Conservation (phyloP, 2,888 invertebrate species). For the Boloria euphrosyne region DNA sequence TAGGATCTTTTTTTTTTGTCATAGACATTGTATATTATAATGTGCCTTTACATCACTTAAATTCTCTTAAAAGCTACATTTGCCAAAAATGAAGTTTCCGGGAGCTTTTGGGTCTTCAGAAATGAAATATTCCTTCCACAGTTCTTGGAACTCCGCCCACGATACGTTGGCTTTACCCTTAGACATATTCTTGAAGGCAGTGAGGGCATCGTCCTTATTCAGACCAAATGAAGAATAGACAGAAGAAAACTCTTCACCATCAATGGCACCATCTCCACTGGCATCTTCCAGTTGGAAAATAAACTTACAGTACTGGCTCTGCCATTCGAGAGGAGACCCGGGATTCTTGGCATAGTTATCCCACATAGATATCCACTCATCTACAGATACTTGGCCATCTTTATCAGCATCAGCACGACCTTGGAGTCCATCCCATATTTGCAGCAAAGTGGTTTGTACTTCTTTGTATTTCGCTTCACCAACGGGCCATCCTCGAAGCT, state of each 20-base stretch:
- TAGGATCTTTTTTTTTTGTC: too few species aligned
- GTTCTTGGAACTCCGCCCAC: slow-evolving; percentile 88
- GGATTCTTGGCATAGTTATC: slow-evolving; percentile 89
- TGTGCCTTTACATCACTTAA: not conserved
- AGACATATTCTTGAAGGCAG: slow-evolving; percentile 91
- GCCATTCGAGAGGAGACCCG: slow-evolving; percentile 89
- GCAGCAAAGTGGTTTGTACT: slow-evolving; percentile 87
- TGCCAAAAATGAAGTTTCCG: slow-evolving; percentile 94
- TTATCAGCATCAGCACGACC: slow-evolving; percentile 91
- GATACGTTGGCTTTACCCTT: slow-evolving; percentile 87
- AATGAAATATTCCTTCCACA: slow-evolving; percentile 93
- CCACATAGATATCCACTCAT: slow-evolving; percentile 95
- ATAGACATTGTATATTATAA: too few species aligned
- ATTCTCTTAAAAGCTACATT: slow-evolving; percentile 84
- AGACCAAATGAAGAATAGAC: slow-evolving; percentile 92
- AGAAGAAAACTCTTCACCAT: slow-evolving; percentile 90
- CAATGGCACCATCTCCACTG: slow-evolving; percentile 89
- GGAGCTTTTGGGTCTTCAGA: slow-evolving; percentile 89
- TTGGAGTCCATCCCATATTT: slow-evolving; percentile 92
- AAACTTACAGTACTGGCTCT: slow-evolving; percentile 91
- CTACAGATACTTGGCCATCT: slow-evolving; percentile 92
- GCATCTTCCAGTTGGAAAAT: slow-evolving; percentile 94
- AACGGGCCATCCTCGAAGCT: slow-evolving; percentile 88
- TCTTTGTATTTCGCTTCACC: slow-evolving; percentile 88
- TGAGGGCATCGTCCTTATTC: slow-evolving; percentile 86